Evolutionary conservation across 2,888 invertebrate genomes (phyloP), one percentile per base, ranked within the genome.

Genomic region (Micoletzkya japonica): DNA sequence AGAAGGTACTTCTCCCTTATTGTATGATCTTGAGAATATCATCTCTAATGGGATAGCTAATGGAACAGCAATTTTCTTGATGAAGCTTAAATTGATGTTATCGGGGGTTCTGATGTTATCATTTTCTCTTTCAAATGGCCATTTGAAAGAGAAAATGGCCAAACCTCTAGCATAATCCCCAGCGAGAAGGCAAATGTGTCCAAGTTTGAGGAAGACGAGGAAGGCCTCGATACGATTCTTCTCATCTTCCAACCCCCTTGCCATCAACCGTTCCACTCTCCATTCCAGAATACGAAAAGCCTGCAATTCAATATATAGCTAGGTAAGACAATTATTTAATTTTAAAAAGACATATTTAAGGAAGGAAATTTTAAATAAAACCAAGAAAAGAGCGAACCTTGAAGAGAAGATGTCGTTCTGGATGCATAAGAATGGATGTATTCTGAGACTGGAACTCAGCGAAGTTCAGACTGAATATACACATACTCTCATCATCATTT

Each of bases 161-260:
- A 37, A 52, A 95, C 96, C 95, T 92, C 95, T 95, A 37, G 91
- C 90, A 89, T 92, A 95, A 86, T 97, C 94, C 87, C 94, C 94
- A 26, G 95, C 88, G 1, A 97, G 89, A 39, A 97, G 89, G 87
- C 95, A 93, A 84, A 96, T 92, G 88, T 97, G 96, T 2, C 97
- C 97, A 69, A 97, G 88, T 88, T 95, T 94, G 85, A 94, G 93
- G 87, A 92, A 95, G 2, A 95, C 93, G 3, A 56, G 32, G 4
- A 76, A 63, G 0, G 72, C 63, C 30, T 73, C 68, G 28, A 36
- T 60, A 26, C 71, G 68, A 32, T 71, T 63, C 14, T 52, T 59
- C 26, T 69, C 64, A 17, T 70, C 60, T 1, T 57, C 28, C 28
- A 30, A 20, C 58, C 72, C 72, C 4, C 70, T 66, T 20, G 39